Percentiles rank a stretch among this genome's conserved stretches.
phyloP scores from a whole-genome alignment of 2,113 vertebrate genomes.

The Xiphophorus hellerii region DNA sequence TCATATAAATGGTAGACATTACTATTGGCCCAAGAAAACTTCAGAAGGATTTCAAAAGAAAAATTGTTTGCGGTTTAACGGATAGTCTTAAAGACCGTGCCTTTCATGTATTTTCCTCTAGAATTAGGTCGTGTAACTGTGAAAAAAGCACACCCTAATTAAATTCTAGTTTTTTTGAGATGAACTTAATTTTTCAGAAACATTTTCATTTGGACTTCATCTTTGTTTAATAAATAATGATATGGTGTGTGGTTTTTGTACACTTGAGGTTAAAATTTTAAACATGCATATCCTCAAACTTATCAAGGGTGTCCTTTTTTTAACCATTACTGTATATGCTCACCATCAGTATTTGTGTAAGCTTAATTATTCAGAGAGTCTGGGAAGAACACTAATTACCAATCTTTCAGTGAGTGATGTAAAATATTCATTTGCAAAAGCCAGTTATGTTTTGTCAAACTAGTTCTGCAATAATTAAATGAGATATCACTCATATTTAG shows the following conservation, averaged over 20 bases:
- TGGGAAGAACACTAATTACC: constrained; percentile 41
- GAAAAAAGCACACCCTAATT: neutral
- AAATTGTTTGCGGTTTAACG: neutral
- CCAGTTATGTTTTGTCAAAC: neutral
- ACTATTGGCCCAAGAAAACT: neutral
- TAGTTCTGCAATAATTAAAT: neutral
- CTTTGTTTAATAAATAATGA: neutral
- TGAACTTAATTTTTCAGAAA: neutral
- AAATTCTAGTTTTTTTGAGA: neutral
- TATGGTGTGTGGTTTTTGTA: neutral
- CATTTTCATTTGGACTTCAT: neutral
- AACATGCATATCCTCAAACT: neutral
- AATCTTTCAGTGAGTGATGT: constrained; percentile 4
- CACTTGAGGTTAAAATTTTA: neutral
- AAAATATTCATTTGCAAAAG: constrained; percentile 2
- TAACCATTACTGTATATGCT: neutral
- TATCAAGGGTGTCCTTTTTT: neutral
- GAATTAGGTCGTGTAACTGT: neutral
- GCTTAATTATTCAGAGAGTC: constrained; percentile 38
- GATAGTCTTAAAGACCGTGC: neutral
- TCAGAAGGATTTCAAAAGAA: neutral
- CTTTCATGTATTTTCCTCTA: neutral
- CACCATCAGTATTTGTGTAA: constrained; percentile 10
- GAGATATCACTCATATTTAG: neutral
- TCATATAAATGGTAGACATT: neutral